Conservation (phyloP, 2,888 invertebrate genomes). For the Creontiades dilutus region DNA sequence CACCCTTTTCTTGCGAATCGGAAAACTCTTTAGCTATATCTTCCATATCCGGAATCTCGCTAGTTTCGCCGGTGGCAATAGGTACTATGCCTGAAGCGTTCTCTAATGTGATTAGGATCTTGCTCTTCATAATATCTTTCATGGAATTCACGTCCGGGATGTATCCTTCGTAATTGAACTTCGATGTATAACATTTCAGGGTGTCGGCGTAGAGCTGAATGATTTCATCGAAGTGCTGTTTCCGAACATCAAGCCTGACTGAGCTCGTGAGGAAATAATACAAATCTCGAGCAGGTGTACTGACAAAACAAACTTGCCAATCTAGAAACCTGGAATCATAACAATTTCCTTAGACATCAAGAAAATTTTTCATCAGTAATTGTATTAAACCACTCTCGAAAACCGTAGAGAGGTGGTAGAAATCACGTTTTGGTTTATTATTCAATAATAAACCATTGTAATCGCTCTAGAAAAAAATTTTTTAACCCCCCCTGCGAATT, state of each 20-base stretch:
- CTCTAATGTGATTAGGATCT: not conserved
- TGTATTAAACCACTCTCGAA: too few relatives aligned
- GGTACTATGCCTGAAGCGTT: not conserved
- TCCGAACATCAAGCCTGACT: conserved; percentile 57
- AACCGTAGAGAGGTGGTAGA: too few relatives aligned
- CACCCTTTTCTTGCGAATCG: not conserved
- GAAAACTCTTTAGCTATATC: not conserved
- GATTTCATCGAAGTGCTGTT: conserved; percentile 62
- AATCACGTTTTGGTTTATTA: too few relatives aligned
- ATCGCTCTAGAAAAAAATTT: too few relatives aligned
- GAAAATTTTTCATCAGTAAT: too few relatives aligned
- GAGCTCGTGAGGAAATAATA: conserved; percentile 67
- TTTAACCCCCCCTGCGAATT: too few relatives aligned
- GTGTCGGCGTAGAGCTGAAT: conserved; percentile 66
- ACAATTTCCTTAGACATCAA: not conserved
- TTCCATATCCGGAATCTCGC: conserved; percentile 55
- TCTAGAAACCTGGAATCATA: conserved; percentile 71
- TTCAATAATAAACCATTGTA: too few relatives aligned
- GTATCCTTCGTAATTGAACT: conserved; percentile 37
- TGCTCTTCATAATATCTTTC: not conserved
- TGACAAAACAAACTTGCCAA: conserved; percentile 66
- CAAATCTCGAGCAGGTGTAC: conserved; percentile 61
- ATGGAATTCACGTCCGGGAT: conserved; percentile 38
- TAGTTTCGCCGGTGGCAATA: conserved; percentile 16
- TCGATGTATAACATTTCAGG: conserved; percentile 30